Conservation (phyloP, 1,140 invertebrate genomes). For the Trachelipus rathkii region DNA sequence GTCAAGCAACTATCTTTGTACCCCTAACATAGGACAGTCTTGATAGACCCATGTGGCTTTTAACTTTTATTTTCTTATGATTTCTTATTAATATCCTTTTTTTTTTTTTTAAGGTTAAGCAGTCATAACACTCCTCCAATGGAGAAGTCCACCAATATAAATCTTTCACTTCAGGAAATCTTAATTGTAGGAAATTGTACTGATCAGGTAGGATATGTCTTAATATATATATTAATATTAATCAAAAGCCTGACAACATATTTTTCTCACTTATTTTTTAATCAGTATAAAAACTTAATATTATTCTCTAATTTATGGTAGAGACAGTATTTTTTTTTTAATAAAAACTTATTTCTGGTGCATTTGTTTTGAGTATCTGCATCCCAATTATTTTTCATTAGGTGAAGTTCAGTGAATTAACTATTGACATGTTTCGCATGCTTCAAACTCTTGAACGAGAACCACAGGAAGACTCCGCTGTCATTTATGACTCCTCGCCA, state of each 20-base stretch:
- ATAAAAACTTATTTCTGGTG: too few species aligned
- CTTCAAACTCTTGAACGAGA: conserved; percentile 90
- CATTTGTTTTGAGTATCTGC: too few species aligned
- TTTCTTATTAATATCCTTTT: conserved; percentile 41
- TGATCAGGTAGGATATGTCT: conserved; percentile 63
- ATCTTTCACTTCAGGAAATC: conserved; percentile 85
- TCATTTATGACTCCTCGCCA: conserved; percentile 80
- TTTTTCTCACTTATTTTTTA: background rate
- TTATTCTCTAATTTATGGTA: too few species aligned
- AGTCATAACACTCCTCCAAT: conserved; percentile 79
- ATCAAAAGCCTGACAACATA: background rate
- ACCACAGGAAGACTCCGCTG: conserved; percentile 71
- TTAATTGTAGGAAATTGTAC: conserved; percentile 88
- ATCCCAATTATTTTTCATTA: conserved; percentile 45
- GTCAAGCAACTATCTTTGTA: too few species aligned
- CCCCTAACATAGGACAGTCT: too few species aligned
- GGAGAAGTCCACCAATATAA: conserved; percentile 77
- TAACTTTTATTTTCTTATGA: too few species aligned
- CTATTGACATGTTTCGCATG: conserved; percentile 97
- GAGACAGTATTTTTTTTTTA: too few species aligned
- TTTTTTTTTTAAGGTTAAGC: conserved; percentile 62
- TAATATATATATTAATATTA: conserved; percentile 3
- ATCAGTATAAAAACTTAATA: background rate
- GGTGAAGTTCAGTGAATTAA: conserved; percentile 96
- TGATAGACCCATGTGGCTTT: too few species aligned